These are phyloP conservation scores for Pseudorhiza aurosa DNA, from an alignment of 30 jellyfish, hydroid and myxozoan species.

Conservation along the genomic window DNA sequence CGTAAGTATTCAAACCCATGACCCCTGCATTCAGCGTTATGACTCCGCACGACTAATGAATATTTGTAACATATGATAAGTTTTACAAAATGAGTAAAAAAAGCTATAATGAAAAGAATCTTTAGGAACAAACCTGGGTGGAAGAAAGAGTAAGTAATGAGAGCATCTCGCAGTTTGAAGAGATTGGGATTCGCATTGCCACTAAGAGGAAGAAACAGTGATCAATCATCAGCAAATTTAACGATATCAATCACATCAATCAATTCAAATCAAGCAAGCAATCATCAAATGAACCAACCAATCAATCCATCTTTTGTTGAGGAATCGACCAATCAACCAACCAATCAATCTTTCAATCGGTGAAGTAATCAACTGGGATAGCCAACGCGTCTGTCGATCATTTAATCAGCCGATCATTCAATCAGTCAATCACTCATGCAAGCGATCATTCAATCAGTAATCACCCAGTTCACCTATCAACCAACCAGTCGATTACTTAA, in stretches of 20 bases:
- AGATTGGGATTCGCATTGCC: constrained; percentile 78
- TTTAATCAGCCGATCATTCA: too few species aligned
- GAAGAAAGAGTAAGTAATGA: constrained; percentile 82
- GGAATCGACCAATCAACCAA: not conserved
- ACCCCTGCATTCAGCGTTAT: too few species aligned
- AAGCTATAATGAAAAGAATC: too few species aligned
- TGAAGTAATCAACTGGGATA: not conserved
- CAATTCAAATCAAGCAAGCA: not conserved
- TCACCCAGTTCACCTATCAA: too few species aligned
- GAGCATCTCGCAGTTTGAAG: constrained; percentile 86
- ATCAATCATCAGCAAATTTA: not conserved
- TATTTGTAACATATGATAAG: too few species aligned
- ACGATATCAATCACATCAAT: not conserved
- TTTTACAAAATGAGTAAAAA: too few species aligned
- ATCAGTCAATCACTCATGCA: not conserved
- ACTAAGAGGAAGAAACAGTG: constrained; percentile 21
- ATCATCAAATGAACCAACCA: not conserved
- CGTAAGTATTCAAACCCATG: too few species aligned
- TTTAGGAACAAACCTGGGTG: constrained; percentile 81
- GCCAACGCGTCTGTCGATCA: too few species aligned
- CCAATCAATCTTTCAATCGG: not conserved
- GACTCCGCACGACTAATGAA: too few species aligned
- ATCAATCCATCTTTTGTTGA: not conserved
- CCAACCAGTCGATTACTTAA: not conserved
- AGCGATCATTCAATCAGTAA: not conserved